Base-by-base conservation (phyloP, 53 echinoderm and acorn worm species). In the Paracentrotus lividus region DNA sequence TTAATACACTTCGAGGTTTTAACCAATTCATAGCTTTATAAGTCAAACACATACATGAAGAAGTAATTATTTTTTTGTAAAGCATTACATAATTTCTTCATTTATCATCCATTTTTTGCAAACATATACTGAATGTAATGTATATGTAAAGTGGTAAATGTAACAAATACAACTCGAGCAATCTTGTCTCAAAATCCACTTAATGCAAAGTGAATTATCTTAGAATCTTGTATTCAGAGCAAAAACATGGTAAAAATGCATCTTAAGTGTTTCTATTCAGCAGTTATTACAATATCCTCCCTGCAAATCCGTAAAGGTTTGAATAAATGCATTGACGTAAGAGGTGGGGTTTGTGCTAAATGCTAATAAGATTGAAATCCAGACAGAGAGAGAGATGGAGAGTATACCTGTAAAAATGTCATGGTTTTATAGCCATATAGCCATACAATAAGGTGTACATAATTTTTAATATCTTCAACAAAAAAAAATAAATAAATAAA, bases 361-460 rank as follows among this genome's bases (percentile, higher is more conserved):
- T 86, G 53, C 86, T 56, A 86, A 86, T 86, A 36, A 86, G 86
- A 86, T 86, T 86, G 5, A 86, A 53, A 23, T 38, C 20, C 57
- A 55, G 86, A 56, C 14, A 33, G 33, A 86, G n/a, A n/a, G n/a
- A n/a, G n/a, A n/a, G n/a, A n/a, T n/a, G n/a, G n/a, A n/a, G n/a
- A n/a, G n/a, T n/a, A n/a, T n/a, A n/a, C n/a, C n/a, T n/a, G n/a
- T n/a, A n/a, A n/a, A n/a, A n/a, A n/a, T n/a, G n/a, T n/a, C n/a
- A n/a, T n/a, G n/a, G n/a, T n/a, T n/a, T n/a, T n/a, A n/a, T n/a
- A n/a, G n/a, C n/a, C n/a, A n/a, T n/a, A n/a, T n/a, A n/a, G n/a
- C n/a, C n/a, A n/a, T n/a, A n/a, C n/a, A n/a, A n/a, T n/a, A n/a
- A n/a, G n/a, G n/a, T n/a, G n/a, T n/a, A n/a, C n/a, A n/a, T n/a